Evolutionary conservation across 2,888 invertebrate genomes (phyloP), one percentile per base, ranked within the genome.

Genomic region (Blastobasis lacticolella): DNA sequence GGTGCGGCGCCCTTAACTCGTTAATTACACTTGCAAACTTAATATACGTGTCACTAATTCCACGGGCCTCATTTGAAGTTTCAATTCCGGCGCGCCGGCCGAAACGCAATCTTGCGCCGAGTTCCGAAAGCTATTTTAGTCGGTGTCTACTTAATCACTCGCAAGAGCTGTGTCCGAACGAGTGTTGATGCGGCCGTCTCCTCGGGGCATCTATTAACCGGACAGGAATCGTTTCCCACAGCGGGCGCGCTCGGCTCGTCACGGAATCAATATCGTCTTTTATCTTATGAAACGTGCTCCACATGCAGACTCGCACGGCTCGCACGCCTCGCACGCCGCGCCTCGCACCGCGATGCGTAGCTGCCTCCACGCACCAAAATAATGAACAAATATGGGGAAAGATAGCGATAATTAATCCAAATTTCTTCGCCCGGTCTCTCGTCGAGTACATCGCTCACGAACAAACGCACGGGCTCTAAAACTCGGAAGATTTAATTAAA

Each of bases 181-280:
- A 69, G 68, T 69, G 71, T 68, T 72, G 69, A 71, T 73, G 72
- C 46, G 10, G 68, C 66, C 61, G 67, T 67, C 64, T 78, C 80
- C 84, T 81, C 75, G 66, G 76, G 84, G 81, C 80, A 79, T 75
- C 77, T 79, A 83, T 82, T 83, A 83, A 78, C 73, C 71, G 73
- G 78, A 75, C 82, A 78, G 79, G 79, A 79, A 83, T 82, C 77
- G 78, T 77, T 87, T 87, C 87, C 82, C 87, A 87, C 85, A 83
- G 83, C 77, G 70, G 9, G 41, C 77, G 80, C 75, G 71, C 77
- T 72, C 76, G 69, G 70, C 78, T 79, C 85, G 85, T 84, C 84
- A 87, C 86, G 86, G 81, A 87, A 87, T 87, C 87, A 86, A 87
- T 87, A 87, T 83, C 80, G 78, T 76, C 84, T 87, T 85, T 86